A percentile compares a stretch with the other conserved stretches of the same genome.
Evolutionary conservation across 2,797 vertebrate species (phyloP).

Genomic region (Falco naumanni): DNA sequence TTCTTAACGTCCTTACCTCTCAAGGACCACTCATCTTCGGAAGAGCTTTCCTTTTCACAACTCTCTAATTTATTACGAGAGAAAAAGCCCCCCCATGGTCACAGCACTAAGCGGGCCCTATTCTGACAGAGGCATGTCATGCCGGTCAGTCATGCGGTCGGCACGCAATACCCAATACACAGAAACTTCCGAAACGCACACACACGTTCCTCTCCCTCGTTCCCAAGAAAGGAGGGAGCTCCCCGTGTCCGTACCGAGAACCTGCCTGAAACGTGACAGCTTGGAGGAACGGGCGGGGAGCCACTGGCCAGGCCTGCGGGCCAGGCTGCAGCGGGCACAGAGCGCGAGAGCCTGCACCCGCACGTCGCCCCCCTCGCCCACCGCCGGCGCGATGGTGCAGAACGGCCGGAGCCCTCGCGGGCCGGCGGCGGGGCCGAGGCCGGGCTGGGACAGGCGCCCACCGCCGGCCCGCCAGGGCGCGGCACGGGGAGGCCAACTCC

Average conservation of each 20-base stretch:
- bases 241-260: background rate
- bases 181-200: background rate
- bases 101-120: background rate
- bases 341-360: background rate
- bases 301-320: background rate
- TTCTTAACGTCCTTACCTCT: background rate
- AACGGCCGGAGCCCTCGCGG: background rate
- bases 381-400: background rate
- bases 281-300: background rate
- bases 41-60: background rate
- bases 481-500: background rate
- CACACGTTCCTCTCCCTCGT: background rate
- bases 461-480: background rate
- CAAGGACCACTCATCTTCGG: background rate
- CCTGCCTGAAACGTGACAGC: background rate
- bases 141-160: background rate
- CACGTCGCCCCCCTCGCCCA: background rate
- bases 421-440: background rate
- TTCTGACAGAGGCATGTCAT: background rate
- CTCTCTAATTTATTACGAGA: background rate
- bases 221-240: background rate
- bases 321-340: background rate
- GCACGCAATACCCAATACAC: background rate
- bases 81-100: background rate
- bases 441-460: background rate